phyloP scores from a whole-genome alignment of 2,113 vertebrate genomes.

The Atherinomorus stipes region DNA sequence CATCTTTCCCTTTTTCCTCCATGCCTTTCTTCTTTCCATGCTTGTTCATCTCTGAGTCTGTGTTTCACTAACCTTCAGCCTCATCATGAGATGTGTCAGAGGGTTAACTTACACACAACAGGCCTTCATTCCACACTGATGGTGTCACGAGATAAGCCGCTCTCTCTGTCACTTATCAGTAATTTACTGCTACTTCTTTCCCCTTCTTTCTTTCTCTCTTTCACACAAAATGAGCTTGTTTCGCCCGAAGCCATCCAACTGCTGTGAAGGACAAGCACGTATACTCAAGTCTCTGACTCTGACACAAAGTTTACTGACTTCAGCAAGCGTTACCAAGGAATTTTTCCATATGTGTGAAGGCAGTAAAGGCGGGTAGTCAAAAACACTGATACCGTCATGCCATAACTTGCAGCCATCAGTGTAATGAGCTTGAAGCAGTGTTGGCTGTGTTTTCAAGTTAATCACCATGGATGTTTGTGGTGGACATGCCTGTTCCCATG shows the following conservation, averaged over 20 bases:
- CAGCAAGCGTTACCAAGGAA: slow-evolving; percentile 55
- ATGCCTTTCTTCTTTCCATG: slow-evolving; percentile 24
- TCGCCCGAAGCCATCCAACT: slow-evolving; percentile 62
- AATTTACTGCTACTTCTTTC: slow-evolving; percentile 77
- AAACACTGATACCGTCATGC: slow-evolving; percentile 33
- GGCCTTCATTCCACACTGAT: slow-evolving; percentile 85
- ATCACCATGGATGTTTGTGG: slow-evolving; percentile 59
- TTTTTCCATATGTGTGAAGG: slow-evolving; percentile 53
- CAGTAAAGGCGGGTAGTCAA: slow-evolving; percentile 20
- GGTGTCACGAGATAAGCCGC: slow-evolving; percentile 78
- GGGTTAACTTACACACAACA: slow-evolving; percentile 74
- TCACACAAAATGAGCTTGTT: slow-evolving; percentile 71
- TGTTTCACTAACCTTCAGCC: slow-evolving; percentile 80
- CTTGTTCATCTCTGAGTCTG: slow-evolving; percentile 37
- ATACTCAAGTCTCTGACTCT: slow-evolving; percentile 42
- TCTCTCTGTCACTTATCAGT: slow-evolving; percentile 78
- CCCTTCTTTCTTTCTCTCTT: slow-evolving; percentile 50
- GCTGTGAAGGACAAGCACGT: slow-evolving; percentile 51
- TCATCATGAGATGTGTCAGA: slow-evolving; percentile 82
- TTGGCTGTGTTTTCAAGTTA: slow-evolving; percentile 60
- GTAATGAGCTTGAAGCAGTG: slow-evolving; percentile 40
- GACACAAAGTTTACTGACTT: slow-evolving; percentile 62
- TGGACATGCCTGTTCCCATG: slow-evolving; percentile 59
- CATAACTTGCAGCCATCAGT: slow-evolving; percentile 53
- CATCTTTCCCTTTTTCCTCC: slow-evolving; percentile 39